A percentile compares a stretch with the other conserved stretches of the same genome.
These are phyloP conservation scores for Toxonevra muliebris DNA, from an alignment of 2,888 invertebrate species.

Conservation along the genomic window DNA sequence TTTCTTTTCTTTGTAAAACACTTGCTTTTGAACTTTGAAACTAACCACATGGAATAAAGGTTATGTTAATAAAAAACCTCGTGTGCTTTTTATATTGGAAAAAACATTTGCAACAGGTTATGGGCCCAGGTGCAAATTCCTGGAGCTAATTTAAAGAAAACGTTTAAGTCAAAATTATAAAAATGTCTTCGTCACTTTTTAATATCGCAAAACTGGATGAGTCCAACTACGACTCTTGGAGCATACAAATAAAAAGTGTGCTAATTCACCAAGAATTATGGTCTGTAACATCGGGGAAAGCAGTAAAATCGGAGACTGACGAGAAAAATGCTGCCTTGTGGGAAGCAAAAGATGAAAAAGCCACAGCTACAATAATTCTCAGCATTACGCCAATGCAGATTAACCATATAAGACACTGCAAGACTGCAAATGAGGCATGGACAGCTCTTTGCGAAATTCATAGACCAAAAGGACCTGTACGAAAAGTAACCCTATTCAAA, in stretches of 20 bases:
- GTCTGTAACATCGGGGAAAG: slow-evolving; percentile 13
- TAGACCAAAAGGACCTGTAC: slow-evolving; percentile 33
- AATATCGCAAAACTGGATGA: slow-evolving; percentile 34
- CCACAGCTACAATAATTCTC: slow-evolving; percentile 29
- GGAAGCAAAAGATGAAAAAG: slow-evolving; percentile 28
- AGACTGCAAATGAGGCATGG: slow-evolving; percentile 30
- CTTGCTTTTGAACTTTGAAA: too few species aligned
- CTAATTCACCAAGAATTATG: slow-evolving; percentile 36
- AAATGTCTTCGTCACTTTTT: slow-evolving; percentile 27
- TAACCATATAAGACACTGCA: slow-evolving; percentile 23
- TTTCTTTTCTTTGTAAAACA: too few species aligned
- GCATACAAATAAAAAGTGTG: slow-evolving; percentile 29
- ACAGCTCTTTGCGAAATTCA: slow-evolving; percentile 25
- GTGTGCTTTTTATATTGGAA: too few species aligned
- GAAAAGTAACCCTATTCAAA: slow-evolving; percentile 36
- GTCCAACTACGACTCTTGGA: slow-evolving; percentile 35
- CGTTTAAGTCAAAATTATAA: slow-evolving; percentile 1
- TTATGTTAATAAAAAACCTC: too few species aligned
- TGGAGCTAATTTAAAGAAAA: slow-evolving; percentile 13
- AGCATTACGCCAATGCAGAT: slow-evolving; percentile 29
- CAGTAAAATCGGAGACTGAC: neutral
- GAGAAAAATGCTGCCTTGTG: neutral
- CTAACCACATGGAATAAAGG: too few species aligned
- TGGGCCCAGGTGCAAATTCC: slow-evolving; percentile 32
- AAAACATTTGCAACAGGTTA: slow-evolving; percentile 38